These are phyloP conservation scores for Cygnus buccinator DNA, from an alignment of 2,113 vertebrate species.

Conservation along the genomic window DNA sequence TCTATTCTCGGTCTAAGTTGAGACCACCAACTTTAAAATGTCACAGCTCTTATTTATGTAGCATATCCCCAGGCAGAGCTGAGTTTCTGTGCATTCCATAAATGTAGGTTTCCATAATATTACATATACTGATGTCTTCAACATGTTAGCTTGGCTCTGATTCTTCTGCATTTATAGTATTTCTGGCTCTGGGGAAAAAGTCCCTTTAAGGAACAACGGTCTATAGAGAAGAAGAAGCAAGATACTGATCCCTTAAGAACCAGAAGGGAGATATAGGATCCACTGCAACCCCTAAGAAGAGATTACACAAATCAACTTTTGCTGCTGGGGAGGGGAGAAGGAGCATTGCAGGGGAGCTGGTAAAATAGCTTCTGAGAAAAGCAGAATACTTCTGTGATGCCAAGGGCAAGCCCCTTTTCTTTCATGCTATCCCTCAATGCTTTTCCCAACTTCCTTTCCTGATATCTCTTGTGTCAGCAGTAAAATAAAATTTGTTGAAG, in stretches of 20 bases:
- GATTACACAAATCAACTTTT: background rate
- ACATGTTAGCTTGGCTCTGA: background rate
- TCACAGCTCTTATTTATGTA: background rate
- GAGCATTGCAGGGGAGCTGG: background rate
- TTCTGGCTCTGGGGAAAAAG: background rate
- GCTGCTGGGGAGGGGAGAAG: background rate
- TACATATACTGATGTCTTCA: background rate
- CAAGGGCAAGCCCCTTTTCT: background rate
- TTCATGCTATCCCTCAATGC: background rate
- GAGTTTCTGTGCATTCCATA: background rate
- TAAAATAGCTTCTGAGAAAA: background rate
- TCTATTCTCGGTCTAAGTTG: background rate
- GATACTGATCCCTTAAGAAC: constrained; percentile 5
- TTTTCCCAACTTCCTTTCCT: background rate
- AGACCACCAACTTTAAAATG: constrained; percentile 30
- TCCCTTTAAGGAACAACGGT: background rate
- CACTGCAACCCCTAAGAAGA: background rate
- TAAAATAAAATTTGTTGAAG: background rate
- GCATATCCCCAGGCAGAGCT: background rate
- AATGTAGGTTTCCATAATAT: background rate
- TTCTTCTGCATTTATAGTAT: constrained; percentile 28
- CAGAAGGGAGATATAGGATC: background rate
- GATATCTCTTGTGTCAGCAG: background rate
- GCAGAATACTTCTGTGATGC: background rate
- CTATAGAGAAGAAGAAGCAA: background rate